Conservation (phyloP, 1,140 invertebrate species). For the Ctenoplectra terminalis region DNA sequence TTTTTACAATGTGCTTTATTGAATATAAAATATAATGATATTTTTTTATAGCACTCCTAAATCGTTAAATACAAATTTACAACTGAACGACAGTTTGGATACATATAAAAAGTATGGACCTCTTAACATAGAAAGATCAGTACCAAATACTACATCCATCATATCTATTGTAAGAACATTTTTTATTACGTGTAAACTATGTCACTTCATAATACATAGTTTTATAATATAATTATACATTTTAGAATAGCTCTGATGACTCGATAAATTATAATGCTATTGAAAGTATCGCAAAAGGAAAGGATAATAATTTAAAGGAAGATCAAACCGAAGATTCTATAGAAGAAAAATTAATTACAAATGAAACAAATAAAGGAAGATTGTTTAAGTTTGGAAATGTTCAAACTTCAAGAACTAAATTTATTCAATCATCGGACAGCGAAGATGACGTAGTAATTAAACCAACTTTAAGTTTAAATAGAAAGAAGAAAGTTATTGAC, state of each 20-base stretch:
- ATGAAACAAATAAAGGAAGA: neutral
- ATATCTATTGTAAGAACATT: conserved; percentile 54
- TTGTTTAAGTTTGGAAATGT: neutral
- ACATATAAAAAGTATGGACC: neutral
- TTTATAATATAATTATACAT: neutral
- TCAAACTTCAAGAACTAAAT: conserved; percentile 2
- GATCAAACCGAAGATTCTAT: conserved; percentile 19
- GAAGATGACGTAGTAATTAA: conserved; percentile 37
- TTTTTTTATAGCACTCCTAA: conserved; percentile 44
- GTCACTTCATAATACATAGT: neutral
- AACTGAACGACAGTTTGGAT: neutral
- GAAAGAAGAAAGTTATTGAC: neutral
- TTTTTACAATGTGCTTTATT: neutral
- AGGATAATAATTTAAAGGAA: neutral
- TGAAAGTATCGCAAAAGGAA: neutral
- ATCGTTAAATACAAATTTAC: conserved; percentile 11
- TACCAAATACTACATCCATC: conserved; percentile 26
- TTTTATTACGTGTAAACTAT: neutral
- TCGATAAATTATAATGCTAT: neutral
- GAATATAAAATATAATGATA: conserved; percentile 4
- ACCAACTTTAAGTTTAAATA: conserved; percentile 42
- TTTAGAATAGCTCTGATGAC: conserved; percentile 56
- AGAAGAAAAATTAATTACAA: neutral
- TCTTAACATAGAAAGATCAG: neutral
- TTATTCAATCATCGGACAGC: conserved; percentile 50